phyloP scores from a whole-genome alignment of 1,140 invertebrate species.

The Drosophila dunni region DNA sequence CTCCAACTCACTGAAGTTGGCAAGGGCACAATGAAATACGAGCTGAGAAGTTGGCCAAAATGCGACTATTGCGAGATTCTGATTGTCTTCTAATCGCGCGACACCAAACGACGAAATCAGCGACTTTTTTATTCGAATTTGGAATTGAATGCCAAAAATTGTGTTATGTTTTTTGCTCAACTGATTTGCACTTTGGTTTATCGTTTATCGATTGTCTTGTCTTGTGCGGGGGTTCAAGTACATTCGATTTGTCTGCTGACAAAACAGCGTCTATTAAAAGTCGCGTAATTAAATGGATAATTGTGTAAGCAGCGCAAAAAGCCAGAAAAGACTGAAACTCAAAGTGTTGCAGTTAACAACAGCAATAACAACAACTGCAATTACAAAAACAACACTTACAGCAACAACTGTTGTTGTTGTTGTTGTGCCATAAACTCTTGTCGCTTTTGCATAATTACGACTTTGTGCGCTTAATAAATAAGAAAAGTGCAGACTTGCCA shows the following conservation, averaged over 20 bases:
- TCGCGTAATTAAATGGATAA: slow-evolving; percentile 50
- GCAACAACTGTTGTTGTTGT: slow-evolving; percentile 9
- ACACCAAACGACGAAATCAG: slow-evolving; percentile 46
- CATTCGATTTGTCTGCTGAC: slow-evolving; percentile 43
- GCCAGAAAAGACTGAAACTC: neutral
- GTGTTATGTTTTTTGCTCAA: slow-evolving; percentile 39
- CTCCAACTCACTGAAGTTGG: neutral
- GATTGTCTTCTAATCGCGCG: slow-evolving; percentile 51
- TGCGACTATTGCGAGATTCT: neutral
- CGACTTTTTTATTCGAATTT: slow-evolving; percentile 31
- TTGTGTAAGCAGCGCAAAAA: slow-evolving; percentile 27
- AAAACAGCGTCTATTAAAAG: slow-evolving; percentile 24
- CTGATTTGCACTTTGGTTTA: slow-evolving; percentile 11
- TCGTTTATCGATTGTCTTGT: slow-evolving; percentile 3
- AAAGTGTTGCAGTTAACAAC: slow-evolving; percentile 18
- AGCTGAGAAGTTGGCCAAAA: slow-evolving; percentile 36
- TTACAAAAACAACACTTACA: neutral
- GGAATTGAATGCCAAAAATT: slow-evolving; percentile 66
- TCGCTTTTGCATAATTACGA: slow-evolving; percentile 76
- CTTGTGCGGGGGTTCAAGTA: slow-evolving; percentile 62
- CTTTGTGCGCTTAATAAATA: slow-evolving; percentile 68
- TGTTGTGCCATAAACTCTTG: slow-evolving; percentile 48
- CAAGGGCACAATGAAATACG: slow-evolving; percentile 14
- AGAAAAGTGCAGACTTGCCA: slow-evolving; percentile 51
- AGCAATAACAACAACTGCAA: slow-evolving; percentile 1